Evolutionary conservation across 2,797 vertebrate genomes (phyloP).

Genomic region (Perodicticus potto): DNA sequence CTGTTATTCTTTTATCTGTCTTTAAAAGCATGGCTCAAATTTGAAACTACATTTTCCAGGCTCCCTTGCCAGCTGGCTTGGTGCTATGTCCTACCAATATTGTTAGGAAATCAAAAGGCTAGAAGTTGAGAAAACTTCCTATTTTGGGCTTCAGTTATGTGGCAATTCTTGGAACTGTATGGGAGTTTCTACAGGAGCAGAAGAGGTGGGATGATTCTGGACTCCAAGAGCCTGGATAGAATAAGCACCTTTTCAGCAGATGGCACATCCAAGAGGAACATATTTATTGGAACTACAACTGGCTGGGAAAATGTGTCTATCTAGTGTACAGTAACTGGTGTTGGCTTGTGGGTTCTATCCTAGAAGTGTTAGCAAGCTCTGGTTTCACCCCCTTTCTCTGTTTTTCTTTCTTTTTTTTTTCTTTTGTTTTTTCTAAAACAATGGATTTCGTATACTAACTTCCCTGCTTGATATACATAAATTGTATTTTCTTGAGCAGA

Average conservation of each 20-base stretch:
- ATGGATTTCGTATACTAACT: background rate
- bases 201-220: background rate
- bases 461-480: background rate
- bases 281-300: background rate
- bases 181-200: background rate
- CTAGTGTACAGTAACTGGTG: background rate
- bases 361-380: background rate
- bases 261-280: background rate
- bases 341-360: background rate
- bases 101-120: background rate
- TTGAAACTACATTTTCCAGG: background rate
- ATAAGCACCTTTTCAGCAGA: background rate
- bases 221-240: background rate
- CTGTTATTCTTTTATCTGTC: background rate
- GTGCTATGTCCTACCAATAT: background rate
- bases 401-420: background rate
- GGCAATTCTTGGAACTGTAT: background rate
- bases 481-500: conserved; percentile 15
- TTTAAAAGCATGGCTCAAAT: background rate
- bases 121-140: background rate
- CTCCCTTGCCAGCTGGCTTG: background rate
- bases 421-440: background rate
- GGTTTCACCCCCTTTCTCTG: background rate
- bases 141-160: background rate
- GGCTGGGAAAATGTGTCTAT: background rate